Evolutionary conservation across 2,888 invertebrate species (phyloP).

Genomic region (Cenopis cana): DNA sequence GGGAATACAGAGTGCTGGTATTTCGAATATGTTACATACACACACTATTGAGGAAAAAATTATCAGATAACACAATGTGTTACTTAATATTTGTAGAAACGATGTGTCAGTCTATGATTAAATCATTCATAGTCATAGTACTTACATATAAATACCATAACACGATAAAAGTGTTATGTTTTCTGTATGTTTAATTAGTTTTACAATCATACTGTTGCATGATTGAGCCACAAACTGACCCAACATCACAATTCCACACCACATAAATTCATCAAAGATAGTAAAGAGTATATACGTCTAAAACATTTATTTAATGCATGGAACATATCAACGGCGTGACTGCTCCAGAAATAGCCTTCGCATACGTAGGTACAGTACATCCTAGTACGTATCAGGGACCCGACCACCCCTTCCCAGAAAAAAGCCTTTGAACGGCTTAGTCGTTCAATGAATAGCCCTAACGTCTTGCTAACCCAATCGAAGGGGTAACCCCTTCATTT

Average conservation of each 20-base stretch:
- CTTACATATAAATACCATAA: too few relatives aligned
- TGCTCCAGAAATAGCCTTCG: constrained; percentile 38
- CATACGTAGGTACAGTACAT: constrained; percentile 31
- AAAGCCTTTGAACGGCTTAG: too few relatives aligned
- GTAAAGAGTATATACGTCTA: constrained; percentile 31
- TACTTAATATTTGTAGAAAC: constrained; percentile 10
- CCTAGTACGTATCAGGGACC: too few relatives aligned
- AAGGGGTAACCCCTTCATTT: too few relatives aligned
- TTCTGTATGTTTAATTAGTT: background rate
- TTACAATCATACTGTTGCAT: background rate
- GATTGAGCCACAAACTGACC: constrained; percentile 1
- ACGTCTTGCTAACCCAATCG: too few relatives aligned
- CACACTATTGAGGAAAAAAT: background rate
- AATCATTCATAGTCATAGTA: too few relatives aligned
- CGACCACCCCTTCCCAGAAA: too few relatives aligned
- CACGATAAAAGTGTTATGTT: too few relatives aligned
- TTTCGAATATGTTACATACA: background rate
- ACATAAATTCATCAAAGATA: constrained; percentile 39
- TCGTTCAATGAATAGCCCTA: too few relatives aligned
- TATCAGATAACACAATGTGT: constrained; percentile 8
- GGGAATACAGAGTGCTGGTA: background rate
- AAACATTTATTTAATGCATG: constrained; percentile 38
- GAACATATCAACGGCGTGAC: constrained; percentile 38
- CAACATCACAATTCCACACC: background rate
- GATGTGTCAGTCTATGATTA: constrained; percentile 4